Base-by-base conservation (phyloP, 2,113 vertebrate species). In the Mesoclemmys tuberculata region DNA sequence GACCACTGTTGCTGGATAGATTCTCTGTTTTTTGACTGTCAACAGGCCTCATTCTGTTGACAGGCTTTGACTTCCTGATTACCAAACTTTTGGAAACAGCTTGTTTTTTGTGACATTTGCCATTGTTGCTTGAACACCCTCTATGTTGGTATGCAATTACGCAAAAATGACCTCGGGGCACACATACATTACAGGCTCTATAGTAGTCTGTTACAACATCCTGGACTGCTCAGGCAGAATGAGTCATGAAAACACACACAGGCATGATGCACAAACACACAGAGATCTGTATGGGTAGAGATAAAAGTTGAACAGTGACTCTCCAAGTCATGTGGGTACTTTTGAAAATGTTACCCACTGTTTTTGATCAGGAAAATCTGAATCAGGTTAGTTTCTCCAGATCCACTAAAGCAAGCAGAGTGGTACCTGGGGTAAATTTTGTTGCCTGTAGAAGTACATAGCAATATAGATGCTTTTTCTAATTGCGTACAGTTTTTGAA, bases 321-420 rank as follows among this genome's bases (percentile, higher is more conserved):
- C 35, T 48, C 79, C 0, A 1, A 85, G 21, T 92, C 35, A 74
- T 52, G 29, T 77, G 54, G 35, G 31, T 35, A 35, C 13, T 4
- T 44, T 27, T 90, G n/a, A 54, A 24, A 31, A 29, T 58, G 93
- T 91, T 19, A 8, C 8, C 52, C 29, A 48, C 19, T 89, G 1
- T 92, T 95, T 94, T 92, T 75, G 64, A 84, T n/a, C n/a, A 58
- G 80, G n/a, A 16, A 48, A 81, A 87, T 87, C 54, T 58, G 56
- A 85, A 54, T 52, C 54, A 44, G 52, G 58, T 93, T 82, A 80
- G 68, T 4, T 27, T 78, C 82, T 21, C n/a, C 82, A 82, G 54
- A 38, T 74, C 38, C 38, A 41, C 21, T 74, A 74, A 41, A 41
- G 38, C 38, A 44, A 46, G 41, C 44, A 46, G 74, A 77, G 26